Conservation (phyloP, 2,797 vertebrate species). For the Eulemur rubriventer region DNA sequence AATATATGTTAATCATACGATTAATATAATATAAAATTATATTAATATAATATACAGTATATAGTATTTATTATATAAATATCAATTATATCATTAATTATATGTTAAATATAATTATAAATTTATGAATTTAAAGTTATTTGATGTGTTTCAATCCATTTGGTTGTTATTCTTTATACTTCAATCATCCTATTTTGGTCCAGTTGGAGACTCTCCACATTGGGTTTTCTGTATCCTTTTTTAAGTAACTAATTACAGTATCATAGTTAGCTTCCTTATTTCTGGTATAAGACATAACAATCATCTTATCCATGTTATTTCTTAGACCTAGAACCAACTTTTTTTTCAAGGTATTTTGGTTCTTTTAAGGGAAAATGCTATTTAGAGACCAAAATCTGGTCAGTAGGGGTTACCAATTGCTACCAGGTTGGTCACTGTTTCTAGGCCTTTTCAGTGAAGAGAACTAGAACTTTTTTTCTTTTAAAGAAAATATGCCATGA, state of each 20-base stretch:
- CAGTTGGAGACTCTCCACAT: neutral
- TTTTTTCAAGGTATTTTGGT: neutral
- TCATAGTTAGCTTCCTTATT: neutral
- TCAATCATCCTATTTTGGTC: neutral
- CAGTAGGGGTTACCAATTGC: neutral
- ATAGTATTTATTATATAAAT: neutral
- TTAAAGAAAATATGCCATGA: neutral
- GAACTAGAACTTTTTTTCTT: neutral
- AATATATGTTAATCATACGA: neutral
- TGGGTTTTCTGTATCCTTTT: neutral
- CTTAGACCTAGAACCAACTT: neutral
- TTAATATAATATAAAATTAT: neutral
- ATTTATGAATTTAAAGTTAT: neutral
- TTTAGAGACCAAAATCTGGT: neutral
- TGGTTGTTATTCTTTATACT: neutral
- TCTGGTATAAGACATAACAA: neutral
- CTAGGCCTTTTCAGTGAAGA: neutral
- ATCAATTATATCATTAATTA: neutral
- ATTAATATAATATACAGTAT: neutral
- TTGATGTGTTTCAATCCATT: neutral
- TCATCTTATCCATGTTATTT: neutral
- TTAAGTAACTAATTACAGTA: neutral
- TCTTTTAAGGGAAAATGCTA: neutral
- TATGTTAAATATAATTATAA: neutral
- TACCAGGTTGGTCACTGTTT: neutral